Percentiles rank a stretch among this genome's conserved stretches.
These are phyloP conservation scores for Ornithoptera priamus DNA, from an alignment of 2,888 invertebrate species.

Conservation along the genomic window DNA sequence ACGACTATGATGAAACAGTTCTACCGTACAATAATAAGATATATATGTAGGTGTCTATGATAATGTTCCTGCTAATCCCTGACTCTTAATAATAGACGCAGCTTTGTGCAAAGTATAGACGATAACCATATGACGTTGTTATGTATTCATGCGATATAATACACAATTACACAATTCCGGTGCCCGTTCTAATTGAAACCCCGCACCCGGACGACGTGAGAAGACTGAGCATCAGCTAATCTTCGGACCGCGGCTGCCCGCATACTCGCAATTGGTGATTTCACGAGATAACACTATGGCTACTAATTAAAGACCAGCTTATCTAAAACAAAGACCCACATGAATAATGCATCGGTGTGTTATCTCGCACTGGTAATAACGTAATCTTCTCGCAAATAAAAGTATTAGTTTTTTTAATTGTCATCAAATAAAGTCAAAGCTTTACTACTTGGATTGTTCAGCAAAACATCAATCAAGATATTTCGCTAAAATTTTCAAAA, in stretches of 20 bases:
- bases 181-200: constrained; percentile 67
- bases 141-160: constrained; percentile 52
- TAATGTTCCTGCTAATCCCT: background rate
- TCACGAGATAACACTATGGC: constrained; percentile 74
- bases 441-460: too few relatives aligned
- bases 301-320: constrained; percentile 55
- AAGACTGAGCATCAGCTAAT: constrained; percentile 71
- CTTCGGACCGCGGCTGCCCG: constrained; percentile 50
- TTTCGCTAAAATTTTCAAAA: too few relatives aligned
- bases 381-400: background rate
- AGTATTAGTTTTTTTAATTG: background rate
- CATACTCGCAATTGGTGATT: constrained; percentile 72
- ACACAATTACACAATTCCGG: constrained; percentile 53
- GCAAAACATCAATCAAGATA: too few relatives aligned
- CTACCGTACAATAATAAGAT: background rate
- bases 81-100: background rate
- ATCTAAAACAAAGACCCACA: constrained; percentile 19
- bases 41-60: background rate
- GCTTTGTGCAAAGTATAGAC: background rate
- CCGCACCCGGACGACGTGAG: constrained; percentile 68
- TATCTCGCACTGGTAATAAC: background rate
- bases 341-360: constrained; percentile 11
- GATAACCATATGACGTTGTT: constrained; percentile 32
- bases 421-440: too few relatives aligned
- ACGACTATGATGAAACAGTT: background rate